Percentiles rank a stretch among this genome's conserved stretches.
Evolutionary conservation across 2,797 vertebrate species (phyloP).

Genomic region (Chloroceryle inda): DNA sequence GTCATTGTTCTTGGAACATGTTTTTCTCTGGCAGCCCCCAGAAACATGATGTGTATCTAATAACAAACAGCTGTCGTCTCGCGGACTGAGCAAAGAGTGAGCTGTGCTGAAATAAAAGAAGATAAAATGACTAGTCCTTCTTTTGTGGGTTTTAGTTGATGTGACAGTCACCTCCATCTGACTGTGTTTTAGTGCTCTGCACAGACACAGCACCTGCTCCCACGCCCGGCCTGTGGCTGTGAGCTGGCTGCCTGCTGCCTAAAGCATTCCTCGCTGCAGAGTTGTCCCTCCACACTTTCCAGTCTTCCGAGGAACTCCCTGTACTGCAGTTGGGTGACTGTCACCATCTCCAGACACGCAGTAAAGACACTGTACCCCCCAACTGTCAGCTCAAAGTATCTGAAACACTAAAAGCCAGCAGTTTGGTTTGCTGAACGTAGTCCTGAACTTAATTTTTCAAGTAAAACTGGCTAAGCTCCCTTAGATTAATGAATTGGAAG

Average conservation of each 20-base stretch:
- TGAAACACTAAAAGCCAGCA: not conserved
- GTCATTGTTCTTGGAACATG: not conserved
- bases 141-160: constrained; percentile 10
- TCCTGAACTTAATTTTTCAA: not conserved
- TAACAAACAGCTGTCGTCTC: not conserved
- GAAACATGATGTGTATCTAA: not conserved
- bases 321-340: not conserved
- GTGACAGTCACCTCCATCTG: constrained; percentile 17
- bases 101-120: not conserved
- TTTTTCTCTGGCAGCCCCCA: not conserved
- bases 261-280: not conserved
- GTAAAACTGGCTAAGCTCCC: not conserved
- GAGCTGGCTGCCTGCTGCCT: not conserved
- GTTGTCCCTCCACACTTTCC: not conserved
- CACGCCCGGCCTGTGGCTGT: not conserved
- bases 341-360: not conserved
- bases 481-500: not conserved
- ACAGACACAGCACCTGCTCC: constrained; percentile 5
- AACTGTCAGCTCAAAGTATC: not conserved
- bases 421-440: not conserved
- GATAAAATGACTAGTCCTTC: not conserved
- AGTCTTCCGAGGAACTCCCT: not conserved
- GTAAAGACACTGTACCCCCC: not conserved
- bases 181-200: not conserved
- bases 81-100: not conserved